Evolutionary conservation across 2,797 vertebrate genomes (phyloP).

Genomic region (Thalassophryne amazonica): DNA sequence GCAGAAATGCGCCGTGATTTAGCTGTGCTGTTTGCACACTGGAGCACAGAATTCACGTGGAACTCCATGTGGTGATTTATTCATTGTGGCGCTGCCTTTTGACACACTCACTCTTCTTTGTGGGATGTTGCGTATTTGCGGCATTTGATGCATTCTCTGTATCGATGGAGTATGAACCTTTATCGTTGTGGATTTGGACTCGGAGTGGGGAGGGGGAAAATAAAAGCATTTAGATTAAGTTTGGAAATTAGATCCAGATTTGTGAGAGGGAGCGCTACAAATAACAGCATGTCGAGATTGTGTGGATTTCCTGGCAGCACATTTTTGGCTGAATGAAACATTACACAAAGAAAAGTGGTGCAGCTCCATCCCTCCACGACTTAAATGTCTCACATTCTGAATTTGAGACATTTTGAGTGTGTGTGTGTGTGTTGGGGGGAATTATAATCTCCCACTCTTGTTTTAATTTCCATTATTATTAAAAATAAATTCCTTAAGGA

Average conservation of each 20-base stretch:
- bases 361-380: slow-evolving; percentile 13
- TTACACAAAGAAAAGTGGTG: slow-evolving; percentile 19
- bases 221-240: no score
- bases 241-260: slow-evolving; percentile 21
- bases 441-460: no score
- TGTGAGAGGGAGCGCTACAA: slow-evolving; percentile 11
- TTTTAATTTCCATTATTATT: slow-evolving; percentile 36
- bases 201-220: no score
- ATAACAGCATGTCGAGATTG: slow-evolving; percentile 22
- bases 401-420: slow-evolving; percentile 18
- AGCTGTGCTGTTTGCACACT: slow-evolving; percentile 4
- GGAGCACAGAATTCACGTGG: background rate
- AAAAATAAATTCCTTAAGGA: slow-evolving; percentile 21
- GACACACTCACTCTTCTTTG: background rate
- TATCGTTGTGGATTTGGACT: slow-evolving; percentile 27
- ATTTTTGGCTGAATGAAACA: slow-evolving; percentile 30
- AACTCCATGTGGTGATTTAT: slow-evolving; percentile 9
- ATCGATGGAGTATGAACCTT: slow-evolving; percentile 12
- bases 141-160: background rate
- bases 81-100: slow-evolving; percentile 1
- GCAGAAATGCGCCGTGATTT: slow-evolving; percentile 19
- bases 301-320: slow-evolving; percentile 55
- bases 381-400: slow-evolving; percentile 22
- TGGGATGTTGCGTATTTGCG: slow-evolving; percentile 27
- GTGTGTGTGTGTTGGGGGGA: no score